Evolutionary conservation across 37 sponge, comb jelly and placozoan species (phyloP).

Genomic region (Eunapius fragilis): DNA sequence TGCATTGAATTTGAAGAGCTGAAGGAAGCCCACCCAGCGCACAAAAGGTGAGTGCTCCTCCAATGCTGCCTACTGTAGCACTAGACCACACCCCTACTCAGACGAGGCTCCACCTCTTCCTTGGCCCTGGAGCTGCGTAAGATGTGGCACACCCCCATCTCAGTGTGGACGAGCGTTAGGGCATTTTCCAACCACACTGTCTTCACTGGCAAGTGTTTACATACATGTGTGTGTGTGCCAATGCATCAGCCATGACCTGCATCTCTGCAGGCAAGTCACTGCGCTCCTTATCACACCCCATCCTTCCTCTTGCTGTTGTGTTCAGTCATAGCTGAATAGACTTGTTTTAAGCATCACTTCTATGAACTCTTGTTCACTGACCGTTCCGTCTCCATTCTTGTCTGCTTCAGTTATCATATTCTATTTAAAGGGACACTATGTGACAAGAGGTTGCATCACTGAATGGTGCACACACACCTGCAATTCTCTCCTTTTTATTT

Average conservation of each 20-base stretch:
- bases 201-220: constrained; percentile 4
- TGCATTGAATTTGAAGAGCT: background rate
- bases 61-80: background rate
- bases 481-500: background rate
- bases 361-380: constrained; percentile 60
- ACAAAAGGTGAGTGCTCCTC: background rate
- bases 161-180: background rate
- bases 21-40: background rate
- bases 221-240: background rate
- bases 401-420: constrained; percentile 80
- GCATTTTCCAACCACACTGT: constrained; percentile 41
- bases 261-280: constrained; percentile 33
- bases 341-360: constrained; percentile 57
- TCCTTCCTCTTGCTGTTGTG: constrained; percentile 20
- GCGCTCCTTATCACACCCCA: constrained; percentile 14
- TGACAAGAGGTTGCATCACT: background rate
- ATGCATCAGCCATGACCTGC: background rate
- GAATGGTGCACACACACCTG: background rate
- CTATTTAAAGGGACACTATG: background rate
- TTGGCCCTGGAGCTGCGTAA: constrained; percentile 2
- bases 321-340: constrained; percentile 36
- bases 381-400: constrained; percentile 63
- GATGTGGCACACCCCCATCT: background rate
- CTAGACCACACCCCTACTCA: background rate
- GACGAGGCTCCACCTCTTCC: background rate